Conservation (phyloP, 1,140 invertebrate species). For the Halictus rubicundus region DNA sequence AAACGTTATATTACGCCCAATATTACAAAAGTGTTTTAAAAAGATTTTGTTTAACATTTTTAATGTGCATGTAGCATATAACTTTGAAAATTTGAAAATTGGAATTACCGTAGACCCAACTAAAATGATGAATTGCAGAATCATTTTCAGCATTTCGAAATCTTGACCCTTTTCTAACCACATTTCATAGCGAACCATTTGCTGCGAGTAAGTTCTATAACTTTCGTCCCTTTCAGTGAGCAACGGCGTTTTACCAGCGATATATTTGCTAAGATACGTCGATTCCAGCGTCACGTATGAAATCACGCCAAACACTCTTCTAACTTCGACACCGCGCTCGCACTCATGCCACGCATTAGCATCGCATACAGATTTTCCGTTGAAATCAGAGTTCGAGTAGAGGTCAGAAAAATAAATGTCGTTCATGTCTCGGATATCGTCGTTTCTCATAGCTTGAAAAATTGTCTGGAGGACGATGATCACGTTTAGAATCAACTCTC, state of each 20-base stretch:
- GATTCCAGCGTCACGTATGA: conserved; percentile 68
- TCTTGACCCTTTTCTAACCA: conserved; percentile 68
- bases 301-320: conserved; percentile 71
- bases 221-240: conserved; percentile 56
- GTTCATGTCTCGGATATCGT: conserved; percentile 79
- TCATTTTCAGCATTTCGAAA: conserved; percentile 74
- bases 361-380: conserved; percentile 70
- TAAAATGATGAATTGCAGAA: conserved; percentile 71
- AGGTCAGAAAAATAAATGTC: conserved; percentile 75
- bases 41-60: too few species aligned
- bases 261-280: conserved; percentile 72
- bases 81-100: conserved; percentile 16
- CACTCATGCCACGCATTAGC: conserved; percentile 71
- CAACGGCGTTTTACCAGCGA: conserved; percentile 69
- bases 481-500: conserved; percentile 74
- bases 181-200: conserved; percentile 72
- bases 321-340: conserved; percentile 75
- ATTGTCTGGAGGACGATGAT: conserved; percentile 72
- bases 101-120: conserved; percentile 70
- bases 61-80: neutral
- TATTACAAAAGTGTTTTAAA: neutral
- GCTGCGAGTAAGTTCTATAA: conserved; percentile 66
- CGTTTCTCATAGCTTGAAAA: conserved; percentile 73
- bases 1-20: neutral
- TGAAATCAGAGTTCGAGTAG: conserved; percentile 67